A percentile compares a stretch with the other conserved stretches of the same genome.
These are phyloP conservation scores for Meda fulgida DNA, from an alignment of 2,797 vertebrate genomes.

Conservation along the genomic window DNA sequence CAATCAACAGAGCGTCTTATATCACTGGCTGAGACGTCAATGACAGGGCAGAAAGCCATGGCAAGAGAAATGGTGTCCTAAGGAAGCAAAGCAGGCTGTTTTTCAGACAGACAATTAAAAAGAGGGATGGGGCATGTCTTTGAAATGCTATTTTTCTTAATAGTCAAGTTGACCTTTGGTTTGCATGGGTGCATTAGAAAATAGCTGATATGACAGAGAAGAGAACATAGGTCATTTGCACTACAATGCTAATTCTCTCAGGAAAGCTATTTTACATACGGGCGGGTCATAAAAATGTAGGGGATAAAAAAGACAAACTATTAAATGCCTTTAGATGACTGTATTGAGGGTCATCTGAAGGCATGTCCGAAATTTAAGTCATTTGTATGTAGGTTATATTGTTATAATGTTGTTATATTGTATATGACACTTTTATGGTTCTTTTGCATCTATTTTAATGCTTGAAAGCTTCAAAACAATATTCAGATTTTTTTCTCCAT, in stretches of 20 bases:
- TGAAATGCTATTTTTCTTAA: constrained; percentile 48
- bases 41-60: constrained; percentile 30
- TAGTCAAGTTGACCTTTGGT: constrained; percentile 56
- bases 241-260: constrained; percentile 4
- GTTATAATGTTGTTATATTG: no score
- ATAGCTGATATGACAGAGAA: constrained; percentile 49
- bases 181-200: constrained; percentile 45
- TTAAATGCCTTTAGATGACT: not conserved
- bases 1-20: constrained; percentile 30
- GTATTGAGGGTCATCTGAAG: not conserved
- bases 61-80: constrained; percentile 13
- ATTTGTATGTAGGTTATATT: not conserved
- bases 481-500: not conserved
- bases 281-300: not conserved
- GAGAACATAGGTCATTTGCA: constrained; percentile 22
- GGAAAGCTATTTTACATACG: constrained; percentile 10
- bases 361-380: not conserved
- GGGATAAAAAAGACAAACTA: not conserved
- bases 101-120: constrained; percentile 55
- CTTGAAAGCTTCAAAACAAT: not conserved
- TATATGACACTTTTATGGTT: not conserved
- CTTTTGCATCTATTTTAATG: not conserved
- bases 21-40: constrained; percentile 24
- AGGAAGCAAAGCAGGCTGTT: constrained; percentile 22
- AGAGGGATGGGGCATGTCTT: constrained; percentile 23